Evolutionary conservation across 2,888 invertebrate genomes (phyloP), one percentile per base, ranked within the genome.

Genomic region (Oligia fasciuncula): DNA sequence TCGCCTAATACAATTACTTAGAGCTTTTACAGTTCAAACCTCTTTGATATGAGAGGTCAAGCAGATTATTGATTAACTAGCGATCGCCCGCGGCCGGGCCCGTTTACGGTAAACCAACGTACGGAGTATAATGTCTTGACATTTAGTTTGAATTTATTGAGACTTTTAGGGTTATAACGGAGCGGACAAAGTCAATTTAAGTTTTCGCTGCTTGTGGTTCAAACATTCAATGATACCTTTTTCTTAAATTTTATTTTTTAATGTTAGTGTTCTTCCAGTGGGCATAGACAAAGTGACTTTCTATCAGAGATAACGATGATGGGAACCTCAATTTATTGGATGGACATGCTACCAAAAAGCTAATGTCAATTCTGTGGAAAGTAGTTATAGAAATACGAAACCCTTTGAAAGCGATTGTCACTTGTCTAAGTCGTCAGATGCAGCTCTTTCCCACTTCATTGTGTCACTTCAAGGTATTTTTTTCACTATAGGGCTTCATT

Each of bases 11-110:
- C 73, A 77, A 87, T 88, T 86, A 85, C 80, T 85, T 85, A 87
- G 70, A 77, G 86, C 85, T 85, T 87, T 87, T 87, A 73, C 87
- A 83, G 86, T 78, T 73, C 46, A 73, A 78, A 81, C 87, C 85
- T 80, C 85, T 85, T 87, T 86, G 86, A 85, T 87, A 81, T 80
- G 79, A 40, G 81, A 81, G 87, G 85, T 87, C 87, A 84, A 85
- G 84, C 80, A 85, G 84, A 85, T 85, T 85, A 85, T 86, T 85
- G 87, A 86, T 87, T 84, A 85, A 86, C 87, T 71, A 86, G 76
- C 77, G n/a, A 84, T 79, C 68, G 85, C 84, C 85, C 67, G 76
- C 84, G 86, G 85, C 66, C 29, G 5, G 75, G 54, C 77, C 75
- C 80, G 86, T 80, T 72, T 66, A 75, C 72, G 72, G 68, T 65